phyloP scores from a whole-genome alignment of 1,140 invertebrate genomes.

The Akabosia matsudoensis region DNA sequence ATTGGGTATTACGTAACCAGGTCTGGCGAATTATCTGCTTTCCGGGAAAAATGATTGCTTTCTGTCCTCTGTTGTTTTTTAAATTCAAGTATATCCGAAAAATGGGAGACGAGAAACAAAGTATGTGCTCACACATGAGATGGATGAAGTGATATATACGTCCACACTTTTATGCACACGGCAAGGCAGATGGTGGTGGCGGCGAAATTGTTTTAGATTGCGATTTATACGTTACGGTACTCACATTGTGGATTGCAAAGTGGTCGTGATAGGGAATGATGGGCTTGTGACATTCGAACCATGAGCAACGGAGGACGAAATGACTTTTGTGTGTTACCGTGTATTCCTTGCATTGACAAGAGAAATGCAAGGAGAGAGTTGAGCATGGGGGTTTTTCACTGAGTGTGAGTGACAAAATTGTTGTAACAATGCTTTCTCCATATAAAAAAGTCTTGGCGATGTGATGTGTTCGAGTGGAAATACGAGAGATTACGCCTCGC shows the following conservation, averaged over 20 bases:
- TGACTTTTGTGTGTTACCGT: too few relatives aligned
- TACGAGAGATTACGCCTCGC: too few relatives aligned
- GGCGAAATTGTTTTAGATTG: not conserved
- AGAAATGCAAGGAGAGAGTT: too few relatives aligned
- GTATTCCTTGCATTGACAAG: too few relatives aligned
- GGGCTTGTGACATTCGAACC: too few relatives aligned
- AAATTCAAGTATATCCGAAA: not conserved
- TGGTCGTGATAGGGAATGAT: not conserved
- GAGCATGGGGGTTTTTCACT: too few relatives aligned
- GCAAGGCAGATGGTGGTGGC: not conserved
- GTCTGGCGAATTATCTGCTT: not conserved
- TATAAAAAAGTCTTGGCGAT: too few relatives aligned
- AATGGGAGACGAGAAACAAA: not conserved
- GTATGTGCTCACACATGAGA: not conserved
- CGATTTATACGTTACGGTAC: not conserved
- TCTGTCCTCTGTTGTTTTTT: not conserved
- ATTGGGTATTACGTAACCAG: slow-evolving; percentile 16
- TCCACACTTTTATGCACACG: not conserved
- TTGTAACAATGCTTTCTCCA: too few relatives aligned
- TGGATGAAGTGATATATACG: too few relatives aligned
- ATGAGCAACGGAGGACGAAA: too few relatives aligned
- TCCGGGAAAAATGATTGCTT: slow-evolving; percentile 20
- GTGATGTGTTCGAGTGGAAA: too few relatives aligned
- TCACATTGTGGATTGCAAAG: not conserved
- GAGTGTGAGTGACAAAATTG: too few relatives aligned